These are phyloP conservation scores for Menidia beryllina DNA, from an alignment of 2,113 vertebrate genomes.

Conservation along the genomic window DNA sequence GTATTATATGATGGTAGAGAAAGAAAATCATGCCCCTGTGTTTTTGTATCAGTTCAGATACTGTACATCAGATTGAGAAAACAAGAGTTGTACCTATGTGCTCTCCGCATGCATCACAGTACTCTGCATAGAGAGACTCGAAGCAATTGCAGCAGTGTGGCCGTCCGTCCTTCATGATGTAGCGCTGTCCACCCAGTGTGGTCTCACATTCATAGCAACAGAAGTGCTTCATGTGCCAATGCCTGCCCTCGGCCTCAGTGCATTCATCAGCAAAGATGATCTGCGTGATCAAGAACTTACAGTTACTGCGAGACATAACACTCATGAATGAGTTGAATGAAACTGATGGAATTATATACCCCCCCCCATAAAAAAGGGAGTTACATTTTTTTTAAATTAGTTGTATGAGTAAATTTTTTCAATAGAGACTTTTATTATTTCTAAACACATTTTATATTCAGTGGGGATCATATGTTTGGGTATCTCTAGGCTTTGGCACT, in stretches of 20 bases:
- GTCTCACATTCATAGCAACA: conserved; percentile 97
- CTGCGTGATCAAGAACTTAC: conserved; percentile 72
- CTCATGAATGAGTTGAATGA: neutral
- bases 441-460: neutral
- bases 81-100: conserved; percentile 89
- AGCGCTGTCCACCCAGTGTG: conserved; percentile 93
- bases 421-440: neutral
- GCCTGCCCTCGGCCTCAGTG: conserved; percentile 96
- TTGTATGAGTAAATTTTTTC: neutral
- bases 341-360: too few species aligned
- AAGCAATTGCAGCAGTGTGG: conserved; percentile 99
- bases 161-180: conserved; percentile 98
- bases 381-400: neutral
- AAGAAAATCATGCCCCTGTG: conserved; percentile 25
- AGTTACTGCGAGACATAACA: conserved; percentile 31
- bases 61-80: neutral
- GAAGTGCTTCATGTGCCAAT: conserved; percentile 99
- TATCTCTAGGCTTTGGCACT: neutral
- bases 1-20: conserved; percentile 21
- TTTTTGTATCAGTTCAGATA: conserved; percentile 25
- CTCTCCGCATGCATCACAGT: conserved; percentile 96
- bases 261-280: conserved; percentile 98
- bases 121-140: conserved; percentile 94
- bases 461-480: neutral
- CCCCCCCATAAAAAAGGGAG: neutral